A percentile compares a stretch with the other conserved stretches of the same genome.
Conservation (phyloP, 1,140 invertebrate genomes). For the Sesamia nonagrioides region DNA sequence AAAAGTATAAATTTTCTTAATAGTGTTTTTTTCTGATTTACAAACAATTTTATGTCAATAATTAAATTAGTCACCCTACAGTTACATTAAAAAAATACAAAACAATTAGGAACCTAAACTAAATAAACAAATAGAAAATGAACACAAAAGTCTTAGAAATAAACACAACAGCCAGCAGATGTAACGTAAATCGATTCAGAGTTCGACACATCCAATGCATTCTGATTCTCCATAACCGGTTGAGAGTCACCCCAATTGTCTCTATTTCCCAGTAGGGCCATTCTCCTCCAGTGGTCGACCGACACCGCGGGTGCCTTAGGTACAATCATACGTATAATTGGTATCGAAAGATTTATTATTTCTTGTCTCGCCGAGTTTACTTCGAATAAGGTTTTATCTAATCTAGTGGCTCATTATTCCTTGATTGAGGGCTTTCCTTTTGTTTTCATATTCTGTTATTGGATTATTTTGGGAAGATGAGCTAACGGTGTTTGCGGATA, state of each 20-base stretch:
- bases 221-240: conserved; percentile 44
- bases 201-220: conserved; percentile 30
- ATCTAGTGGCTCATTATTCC: conserved; percentile 72
- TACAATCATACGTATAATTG: conserved; percentile 72
- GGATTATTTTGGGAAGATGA: conserved; percentile 43
- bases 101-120: neutral
- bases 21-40: too few species aligned
- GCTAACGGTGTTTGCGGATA: conserved; percentile 19
- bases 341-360: conserved; percentile 69
- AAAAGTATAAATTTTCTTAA: too few species aligned
- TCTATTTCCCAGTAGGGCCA: conserved; percentile 69
- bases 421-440: conserved; percentile 69
- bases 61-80: too few species aligned
- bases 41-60: too few species aligned
- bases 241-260: conserved; percentile 58
- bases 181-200: conserved; percentile 4
- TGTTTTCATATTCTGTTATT: conserved; percentile 61
- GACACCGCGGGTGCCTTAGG: conserved; percentile 46
- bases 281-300: conserved; percentile 55
- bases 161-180: neutral
- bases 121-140: too few species aligned
- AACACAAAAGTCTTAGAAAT: neutral
- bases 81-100: too few species aligned
- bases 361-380: conserved; percentile 61
- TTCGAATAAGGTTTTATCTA: conserved; percentile 68